phyloP scores from a whole-genome alignment of 2,888 invertebrate genomes.

The Eurytoma californica region DNA sequence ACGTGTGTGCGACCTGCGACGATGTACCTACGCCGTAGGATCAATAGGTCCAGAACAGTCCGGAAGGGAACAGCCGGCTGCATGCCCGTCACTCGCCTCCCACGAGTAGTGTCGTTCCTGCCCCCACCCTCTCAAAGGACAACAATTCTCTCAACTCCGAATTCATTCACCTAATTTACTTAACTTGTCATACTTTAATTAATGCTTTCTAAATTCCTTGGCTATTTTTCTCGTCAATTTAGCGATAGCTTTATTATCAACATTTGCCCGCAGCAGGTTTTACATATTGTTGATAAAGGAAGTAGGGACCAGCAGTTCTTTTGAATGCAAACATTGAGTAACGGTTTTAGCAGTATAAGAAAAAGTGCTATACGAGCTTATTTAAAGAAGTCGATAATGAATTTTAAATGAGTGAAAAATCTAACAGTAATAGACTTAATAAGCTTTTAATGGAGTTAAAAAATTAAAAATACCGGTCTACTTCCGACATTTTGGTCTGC shows the following conservation, averaged over 20 bases:
- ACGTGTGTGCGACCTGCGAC: not conserved
- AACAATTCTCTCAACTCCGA: not conserved
- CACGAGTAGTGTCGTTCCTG: not conserved
- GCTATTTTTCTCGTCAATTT: not conserved
- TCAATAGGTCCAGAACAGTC: slow-evolving; percentile 53
- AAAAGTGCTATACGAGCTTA: too few relatives aligned
- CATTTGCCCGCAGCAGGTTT: too few relatives aligned
- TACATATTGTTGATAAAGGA: not conserved
- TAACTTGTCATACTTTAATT: not conserved
- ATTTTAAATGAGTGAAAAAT: too few relatives aligned
- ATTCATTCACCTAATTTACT: too few relatives aligned
- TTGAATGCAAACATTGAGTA: not conserved
- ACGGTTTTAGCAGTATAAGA: too few relatives aligned
- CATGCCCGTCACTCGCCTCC: not conserved
- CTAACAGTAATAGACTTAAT: too few relatives aligned
- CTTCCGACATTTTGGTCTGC: too few relatives aligned
- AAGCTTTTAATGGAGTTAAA: too few relatives aligned
- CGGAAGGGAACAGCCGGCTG: slow-evolving; percentile 51
- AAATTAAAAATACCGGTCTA: too few relatives aligned
- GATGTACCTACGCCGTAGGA: slow-evolving; percentile 33
- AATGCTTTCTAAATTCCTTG: not conserved
- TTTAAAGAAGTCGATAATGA: too few relatives aligned
- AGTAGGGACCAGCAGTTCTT: not conserved
- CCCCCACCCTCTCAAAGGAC: slow-evolving; percentile 19
- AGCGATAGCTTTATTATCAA: not conserved